A percentile compares a stretch with the other conserved stretches of the same genome.
Conservation (phyloP, 2,113 vertebrate genomes). For the Epinephelus cyanopodus region DNA sequence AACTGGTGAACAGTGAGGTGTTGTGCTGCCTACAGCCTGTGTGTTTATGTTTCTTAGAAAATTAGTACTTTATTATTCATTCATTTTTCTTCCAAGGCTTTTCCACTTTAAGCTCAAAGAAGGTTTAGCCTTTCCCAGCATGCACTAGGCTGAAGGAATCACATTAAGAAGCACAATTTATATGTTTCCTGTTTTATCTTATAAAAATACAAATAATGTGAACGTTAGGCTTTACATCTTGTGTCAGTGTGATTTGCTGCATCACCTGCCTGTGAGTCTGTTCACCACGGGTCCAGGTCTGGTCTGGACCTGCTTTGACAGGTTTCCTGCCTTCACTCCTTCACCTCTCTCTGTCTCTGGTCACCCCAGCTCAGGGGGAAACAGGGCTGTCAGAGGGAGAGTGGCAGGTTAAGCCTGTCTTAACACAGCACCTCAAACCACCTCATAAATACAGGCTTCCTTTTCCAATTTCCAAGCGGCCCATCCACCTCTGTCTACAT, state of each 20-base stretch:
- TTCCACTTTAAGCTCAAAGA: conserved; percentile 6
- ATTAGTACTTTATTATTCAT: background rate
- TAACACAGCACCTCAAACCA: conserved; percentile 83
- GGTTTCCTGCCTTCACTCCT: conserved; percentile 74
- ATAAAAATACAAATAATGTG: conserved; percentile 9
- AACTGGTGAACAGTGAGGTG: background rate
- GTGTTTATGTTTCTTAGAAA: background rate
- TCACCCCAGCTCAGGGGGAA: conserved; percentile 74
- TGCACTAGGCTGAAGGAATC: conserved; percentile 1
- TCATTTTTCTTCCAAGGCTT: background rate
- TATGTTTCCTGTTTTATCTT: conserved; percentile 24
- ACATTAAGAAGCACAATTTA: conserved; percentile 2
- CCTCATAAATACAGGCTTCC: conserved; percentile 85
- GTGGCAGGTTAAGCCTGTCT: conserved; percentile 83
- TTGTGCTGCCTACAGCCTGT: conserved; percentile 10
- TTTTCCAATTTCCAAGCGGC: conserved; percentile 83
- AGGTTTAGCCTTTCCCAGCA: conserved; percentile 26
- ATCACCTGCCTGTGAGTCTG: conserved; percentile 76
- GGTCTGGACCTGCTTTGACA: conserved; percentile 73
- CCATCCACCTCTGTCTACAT: conserved; percentile 80
- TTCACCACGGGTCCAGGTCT: conserved; percentile 43
- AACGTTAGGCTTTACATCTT: conserved; percentile 40
- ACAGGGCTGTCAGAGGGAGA: conserved; percentile 79
- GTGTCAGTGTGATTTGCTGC: conserved; percentile 82
- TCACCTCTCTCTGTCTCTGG: conserved; percentile 77